A percentile compares a stretch with the other conserved stretches of the same genome.
Evolutionary conservation across 2,888 invertebrate genomes (phyloP).

Genomic region (Scaptomyza parva): DNA sequence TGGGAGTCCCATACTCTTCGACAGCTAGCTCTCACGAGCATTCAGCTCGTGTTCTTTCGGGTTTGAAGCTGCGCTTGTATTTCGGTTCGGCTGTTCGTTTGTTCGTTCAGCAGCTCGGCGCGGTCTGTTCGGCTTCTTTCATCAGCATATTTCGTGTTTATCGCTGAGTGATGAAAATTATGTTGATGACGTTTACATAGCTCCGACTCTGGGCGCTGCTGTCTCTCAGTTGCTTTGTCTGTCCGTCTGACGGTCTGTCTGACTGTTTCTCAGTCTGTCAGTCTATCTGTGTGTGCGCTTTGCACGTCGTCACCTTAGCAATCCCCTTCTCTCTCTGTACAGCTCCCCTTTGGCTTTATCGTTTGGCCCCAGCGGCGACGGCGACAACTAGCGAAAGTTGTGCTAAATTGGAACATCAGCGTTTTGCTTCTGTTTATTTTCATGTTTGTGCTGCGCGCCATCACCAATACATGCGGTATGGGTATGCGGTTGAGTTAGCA

Average conservation of each 20-base stretch:
- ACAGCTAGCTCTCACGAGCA: conserved; percentile 21
- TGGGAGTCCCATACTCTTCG: conserved; percentile 47
- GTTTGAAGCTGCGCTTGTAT: neutral
- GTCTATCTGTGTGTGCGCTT: conserved; percentile 44
- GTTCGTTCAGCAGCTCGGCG: conserved; percentile 14
- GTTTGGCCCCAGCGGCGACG: conserved; percentile 62
- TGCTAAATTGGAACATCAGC: conserved; percentile 79
- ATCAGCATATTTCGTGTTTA: conserved; percentile 76
- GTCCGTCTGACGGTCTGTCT: neutral
- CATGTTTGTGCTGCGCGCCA: conserved; percentile 54
- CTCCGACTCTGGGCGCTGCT: conserved; percentile 22
- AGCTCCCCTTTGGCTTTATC: conserved; percentile 15
- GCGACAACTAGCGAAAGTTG: conserved; percentile 79
- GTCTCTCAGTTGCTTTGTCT: conserved; percentile 36
- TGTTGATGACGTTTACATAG: conserved; percentile 76
- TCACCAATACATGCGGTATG: conserved; percentile 12
- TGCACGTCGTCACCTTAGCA: conserved; percentile 54
- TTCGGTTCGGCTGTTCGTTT: conserved; percentile 8
- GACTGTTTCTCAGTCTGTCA: neutral
- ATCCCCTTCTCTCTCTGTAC: neutral
- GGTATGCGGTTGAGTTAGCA: conserved; percentile 7
- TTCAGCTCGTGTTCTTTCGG: conserved; percentile 23
- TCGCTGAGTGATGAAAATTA: conserved; percentile 79
- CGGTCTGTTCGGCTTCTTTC: conserved; percentile 73
- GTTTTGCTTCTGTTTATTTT: conserved; percentile 72